Conservation (phyloP, 2,797 vertebrate genomes). For the Tragopan temminckii region DNA sequence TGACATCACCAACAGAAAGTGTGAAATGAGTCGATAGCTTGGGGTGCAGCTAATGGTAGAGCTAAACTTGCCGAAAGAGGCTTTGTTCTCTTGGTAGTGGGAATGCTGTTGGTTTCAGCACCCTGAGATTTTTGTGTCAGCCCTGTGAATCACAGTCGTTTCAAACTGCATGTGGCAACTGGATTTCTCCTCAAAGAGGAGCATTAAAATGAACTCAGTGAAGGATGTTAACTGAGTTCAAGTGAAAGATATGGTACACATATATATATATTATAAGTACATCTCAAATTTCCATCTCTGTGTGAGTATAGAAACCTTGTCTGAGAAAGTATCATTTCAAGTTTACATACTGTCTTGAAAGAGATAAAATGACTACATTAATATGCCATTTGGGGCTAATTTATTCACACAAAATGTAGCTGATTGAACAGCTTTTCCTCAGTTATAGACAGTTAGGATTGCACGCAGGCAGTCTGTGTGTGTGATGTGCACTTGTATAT, state of each 20-base stretch:
- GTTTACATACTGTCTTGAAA: not conserved
- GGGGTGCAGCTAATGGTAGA: not conserved
- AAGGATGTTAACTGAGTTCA: slow-evolving; percentile 5
- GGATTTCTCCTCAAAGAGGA: not conserved
- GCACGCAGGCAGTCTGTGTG: not conserved
- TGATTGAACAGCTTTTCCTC: slow-evolving; percentile 17
- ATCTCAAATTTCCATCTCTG: not conserved
- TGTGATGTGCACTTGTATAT: not conserved
- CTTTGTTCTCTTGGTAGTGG: not conserved
- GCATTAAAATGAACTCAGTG: not conserved
- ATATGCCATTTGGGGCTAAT: not conserved
- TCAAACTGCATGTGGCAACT: not conserved
- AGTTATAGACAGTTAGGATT: not conserved
- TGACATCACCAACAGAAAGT: not conserved
- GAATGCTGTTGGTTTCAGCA: accelerated
- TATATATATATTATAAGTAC: not conserved
- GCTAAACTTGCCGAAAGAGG: accelerated
- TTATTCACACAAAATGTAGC: slow-evolving; percentile 16
- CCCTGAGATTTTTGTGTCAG: accelerated
- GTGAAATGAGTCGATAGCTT: not conserved
- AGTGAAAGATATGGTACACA: not conserved
- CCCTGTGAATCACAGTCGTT: not conserved
- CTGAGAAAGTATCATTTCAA: not conserved
- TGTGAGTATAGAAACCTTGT: not conserved
- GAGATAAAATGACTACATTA: slow-evolving; percentile 16